phyloP scores from a whole-genome alignment of 2,113 vertebrate genomes.

The Cyanoliseus patagonus region DNA sequence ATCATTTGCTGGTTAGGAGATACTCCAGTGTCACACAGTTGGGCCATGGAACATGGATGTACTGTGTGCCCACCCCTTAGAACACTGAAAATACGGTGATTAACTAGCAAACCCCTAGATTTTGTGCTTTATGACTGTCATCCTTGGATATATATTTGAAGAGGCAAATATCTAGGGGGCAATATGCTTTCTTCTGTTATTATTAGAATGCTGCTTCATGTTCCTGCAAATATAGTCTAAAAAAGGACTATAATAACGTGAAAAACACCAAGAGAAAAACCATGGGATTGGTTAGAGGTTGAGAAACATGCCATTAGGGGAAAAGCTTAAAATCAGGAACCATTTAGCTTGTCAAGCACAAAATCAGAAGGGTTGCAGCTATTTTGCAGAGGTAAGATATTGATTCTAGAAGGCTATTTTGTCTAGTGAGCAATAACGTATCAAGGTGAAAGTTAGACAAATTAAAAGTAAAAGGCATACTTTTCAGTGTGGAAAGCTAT shows the following conservation, averaged over 20 bases:
- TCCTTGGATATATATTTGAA: neutral
- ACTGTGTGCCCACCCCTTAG: neutral
- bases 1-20: neutral
- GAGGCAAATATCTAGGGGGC: neutral
- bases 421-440: neutral
- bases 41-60: neutral
- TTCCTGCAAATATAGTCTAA: neutral
- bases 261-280: neutral
- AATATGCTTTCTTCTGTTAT: neutral
- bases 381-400: neutral
- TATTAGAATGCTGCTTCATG: neutral
- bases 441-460: neutral
- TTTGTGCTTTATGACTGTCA: neutral
- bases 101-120: neutral
- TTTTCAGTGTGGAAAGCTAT: neutral
- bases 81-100: neutral
- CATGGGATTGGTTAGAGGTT: neutral
- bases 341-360: neutral
- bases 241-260: neutral
- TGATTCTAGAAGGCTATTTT: neutral
- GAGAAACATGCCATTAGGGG: neutral
- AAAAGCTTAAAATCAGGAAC: neutral
- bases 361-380: neutral
- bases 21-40: neutral
- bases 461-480: neutral